phyloP scores from a whole-genome alignment of 2,797 vertebrate genomes.

The Argyrosomus regius region DNA sequence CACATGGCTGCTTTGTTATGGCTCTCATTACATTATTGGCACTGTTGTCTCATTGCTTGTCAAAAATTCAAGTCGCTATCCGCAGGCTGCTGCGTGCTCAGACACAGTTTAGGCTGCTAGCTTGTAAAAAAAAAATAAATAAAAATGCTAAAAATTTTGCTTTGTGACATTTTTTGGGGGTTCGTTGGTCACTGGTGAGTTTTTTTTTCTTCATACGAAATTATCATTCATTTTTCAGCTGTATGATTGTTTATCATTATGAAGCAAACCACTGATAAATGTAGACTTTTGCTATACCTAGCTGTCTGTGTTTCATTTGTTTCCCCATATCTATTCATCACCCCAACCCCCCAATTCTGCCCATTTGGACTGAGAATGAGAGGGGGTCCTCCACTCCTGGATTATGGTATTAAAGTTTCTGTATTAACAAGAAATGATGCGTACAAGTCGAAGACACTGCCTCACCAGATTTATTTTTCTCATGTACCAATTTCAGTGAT shows the following conservation, averaged over 20 bases:
- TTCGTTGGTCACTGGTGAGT: conserved; percentile 22
- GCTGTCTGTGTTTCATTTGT: conserved; percentile 87
- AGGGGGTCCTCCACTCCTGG: conserved; percentile 87
- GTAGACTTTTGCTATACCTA: conserved; percentile 81
- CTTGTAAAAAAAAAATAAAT: neutral
- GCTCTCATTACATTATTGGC: conserved; percentile 64
- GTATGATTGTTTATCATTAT: conserved; percentile 66
- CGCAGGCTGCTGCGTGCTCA: conserved; percentile 44
- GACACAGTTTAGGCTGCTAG: conserved; percentile 43
- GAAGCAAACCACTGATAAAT: conserved; percentile 68
- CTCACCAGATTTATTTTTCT: conserved; percentile 53
- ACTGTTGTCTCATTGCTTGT: conserved; percentile 70
- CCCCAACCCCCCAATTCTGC: conserved; percentile 84
- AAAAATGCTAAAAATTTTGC: conserved; percentile 22
- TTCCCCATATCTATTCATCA: conserved; percentile 87
- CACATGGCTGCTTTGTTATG: conserved; percentile 50
- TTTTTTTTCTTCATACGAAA: conserved; percentile 36
- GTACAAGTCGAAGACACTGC: conserved; percentile 44
- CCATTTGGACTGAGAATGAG: conserved; percentile 89
- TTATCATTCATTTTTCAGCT: conserved; percentile 51
- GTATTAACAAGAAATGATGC: conserved; percentile 80
- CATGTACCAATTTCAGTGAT: conserved; percentile 84
- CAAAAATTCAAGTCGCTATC: conserved; percentile 46
- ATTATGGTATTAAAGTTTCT: conserved; percentile 87
- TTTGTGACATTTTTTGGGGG: conserved; percentile 31